Conservation (phyloP, 2,113 vertebrate species). For the Glaucomys volans region DNA sequence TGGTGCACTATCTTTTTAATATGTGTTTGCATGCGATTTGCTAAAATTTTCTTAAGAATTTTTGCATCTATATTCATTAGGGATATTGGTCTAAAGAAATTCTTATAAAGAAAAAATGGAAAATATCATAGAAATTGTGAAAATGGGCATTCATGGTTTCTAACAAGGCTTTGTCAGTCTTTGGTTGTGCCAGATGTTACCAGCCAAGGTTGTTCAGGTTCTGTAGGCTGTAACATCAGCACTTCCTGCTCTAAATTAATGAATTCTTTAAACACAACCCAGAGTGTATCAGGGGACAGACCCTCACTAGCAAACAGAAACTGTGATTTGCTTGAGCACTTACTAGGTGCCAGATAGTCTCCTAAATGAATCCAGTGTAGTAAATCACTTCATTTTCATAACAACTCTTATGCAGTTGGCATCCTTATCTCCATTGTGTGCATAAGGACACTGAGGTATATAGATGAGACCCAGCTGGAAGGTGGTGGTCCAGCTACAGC, state of each 20-base stretch:
- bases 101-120: background rate
- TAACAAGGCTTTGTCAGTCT: background rate
- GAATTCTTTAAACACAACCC: background rate
- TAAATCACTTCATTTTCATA: background rate
- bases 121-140: background rate
- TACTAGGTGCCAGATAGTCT: background rate
- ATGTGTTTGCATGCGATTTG: too few relatives aligned
- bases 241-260: background rate
- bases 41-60: too few relatives aligned
- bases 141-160: slow-evolving; percentile 30
- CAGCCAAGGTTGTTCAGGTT: background rate
- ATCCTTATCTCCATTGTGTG: background rate
- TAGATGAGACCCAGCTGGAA: background rate
- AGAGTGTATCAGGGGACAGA: background rate
- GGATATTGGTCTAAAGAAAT: too few relatives aligned
- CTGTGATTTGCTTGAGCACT: background rate
- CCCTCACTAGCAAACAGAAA: background rate
- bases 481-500: background rate
- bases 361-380: background rate
- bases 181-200: background rate
- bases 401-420: background rate
- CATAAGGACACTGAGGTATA: background rate
- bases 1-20: too few relatives aligned
- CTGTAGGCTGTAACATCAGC: background rate
- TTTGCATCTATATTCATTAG: too few relatives aligned